Evolutionary conservation across 2,797 vertebrate species (phyloP).

Genomic region (Sebastes glaucus): DNA sequence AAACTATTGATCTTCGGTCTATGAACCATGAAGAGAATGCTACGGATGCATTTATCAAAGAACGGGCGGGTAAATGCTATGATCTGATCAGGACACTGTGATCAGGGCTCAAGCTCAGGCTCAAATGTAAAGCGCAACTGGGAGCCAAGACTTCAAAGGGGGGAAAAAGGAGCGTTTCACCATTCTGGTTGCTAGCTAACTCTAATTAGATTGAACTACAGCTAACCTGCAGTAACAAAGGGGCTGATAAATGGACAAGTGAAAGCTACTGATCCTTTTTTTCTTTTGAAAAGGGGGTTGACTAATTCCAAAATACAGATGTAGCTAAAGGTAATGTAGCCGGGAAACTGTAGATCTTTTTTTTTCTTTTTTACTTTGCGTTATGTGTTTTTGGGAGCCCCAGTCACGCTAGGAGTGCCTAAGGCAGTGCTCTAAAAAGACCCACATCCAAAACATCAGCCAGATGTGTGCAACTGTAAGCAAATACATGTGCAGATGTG

Average conservation of each 20-base stretch:
- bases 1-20: conserved; percentile 11
- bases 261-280: neutral
- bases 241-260: conserved; percentile 29
- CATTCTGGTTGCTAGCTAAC: conserved; percentile 17
- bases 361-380: neutral
- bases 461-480: conserved; percentile 48
- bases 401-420: neutral
- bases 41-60: conserved; percentile 24
- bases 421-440: conserved; percentile 32
- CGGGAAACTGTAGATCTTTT: neutral
- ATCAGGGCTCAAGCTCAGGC: conserved; percentile 1
- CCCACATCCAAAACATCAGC: conserved; percentile 44
- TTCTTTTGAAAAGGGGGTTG: neutral
- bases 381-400: neutral
- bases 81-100: conserved; percentile 7
- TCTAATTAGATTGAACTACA: conserved; percentile 39
- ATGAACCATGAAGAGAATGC: conserved; percentile 1
- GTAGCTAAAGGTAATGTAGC: neutral
- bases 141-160: conserved; percentile 37
- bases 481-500: conserved; percentile 40
- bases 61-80: neutral
- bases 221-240: conserved; percentile 26
- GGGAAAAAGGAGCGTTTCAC: conserved; percentile 11
- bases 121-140: conserved; percentile 31
- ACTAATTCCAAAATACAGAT: neutral